Evolutionary conservation across 1,140 invertebrate species (phyloP).

Genomic region (Matsumurasca onukii): DNA sequence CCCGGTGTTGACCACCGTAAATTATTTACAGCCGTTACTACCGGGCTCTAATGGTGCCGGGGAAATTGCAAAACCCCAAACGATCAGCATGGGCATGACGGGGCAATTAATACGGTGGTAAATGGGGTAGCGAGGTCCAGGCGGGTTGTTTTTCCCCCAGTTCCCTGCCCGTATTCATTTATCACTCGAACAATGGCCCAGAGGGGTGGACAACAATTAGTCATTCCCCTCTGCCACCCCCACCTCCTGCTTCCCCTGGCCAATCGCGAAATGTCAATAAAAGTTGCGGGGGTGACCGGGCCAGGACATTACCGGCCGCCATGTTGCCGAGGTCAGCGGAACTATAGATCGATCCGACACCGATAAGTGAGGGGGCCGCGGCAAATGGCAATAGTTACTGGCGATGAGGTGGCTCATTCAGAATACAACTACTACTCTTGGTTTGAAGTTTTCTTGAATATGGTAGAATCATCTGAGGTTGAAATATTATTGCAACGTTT

Average conservation of each 20-base stretch:
- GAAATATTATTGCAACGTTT: too few species aligned
- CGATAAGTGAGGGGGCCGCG: too few species aligned
- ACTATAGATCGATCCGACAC: background rate
- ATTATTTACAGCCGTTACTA: background rate
- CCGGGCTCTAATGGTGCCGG: background rate
- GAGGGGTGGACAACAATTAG: conserved; percentile 22
- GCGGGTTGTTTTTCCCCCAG: conserved; percentile 13
- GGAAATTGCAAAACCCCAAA: conserved; percentile 11
- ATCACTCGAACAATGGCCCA: conserved; percentile 5
- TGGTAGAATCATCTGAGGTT: too few species aligned
- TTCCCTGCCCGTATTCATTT: conserved; percentile 26
- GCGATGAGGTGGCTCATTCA: too few species aligned
- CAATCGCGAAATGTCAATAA: conserved; percentile 31
- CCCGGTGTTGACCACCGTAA: background rate
- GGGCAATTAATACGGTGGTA: background rate
- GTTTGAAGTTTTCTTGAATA: too few species aligned
- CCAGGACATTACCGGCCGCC: background rate
- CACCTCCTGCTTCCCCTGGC: conserved; percentile 2
- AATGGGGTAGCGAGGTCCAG: background rate
- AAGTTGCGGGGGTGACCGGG: background rate
- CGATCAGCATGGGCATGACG: background rate
- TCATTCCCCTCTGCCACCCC: conserved; percentile 5
- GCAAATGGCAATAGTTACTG: too few species aligned
- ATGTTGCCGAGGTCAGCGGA: conserved; percentile 19
- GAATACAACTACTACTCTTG: too few species aligned